A percentile compares a stretch with the other conserved stretches of the same genome.
These are phyloP conservation scores for Bufotes viridis DNA, from an alignment of 2,797 vertebrate genomes.

Conservation along the genomic window DNA sequence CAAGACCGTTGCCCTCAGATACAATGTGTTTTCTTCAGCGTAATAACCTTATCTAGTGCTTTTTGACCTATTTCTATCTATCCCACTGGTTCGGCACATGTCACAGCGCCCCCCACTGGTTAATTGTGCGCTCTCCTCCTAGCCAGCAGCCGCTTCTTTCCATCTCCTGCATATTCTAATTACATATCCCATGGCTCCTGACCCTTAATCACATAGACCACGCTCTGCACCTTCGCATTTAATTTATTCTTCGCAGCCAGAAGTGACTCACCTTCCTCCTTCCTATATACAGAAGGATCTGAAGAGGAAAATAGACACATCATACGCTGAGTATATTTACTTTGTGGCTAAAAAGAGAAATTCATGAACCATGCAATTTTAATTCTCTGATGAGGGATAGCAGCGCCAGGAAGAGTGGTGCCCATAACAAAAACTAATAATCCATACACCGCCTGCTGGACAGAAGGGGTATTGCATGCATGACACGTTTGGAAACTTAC, in stretches of 20 bases:
- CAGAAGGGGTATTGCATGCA: neutral
- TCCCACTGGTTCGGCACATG: neutral
- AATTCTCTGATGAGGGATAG: neutral
- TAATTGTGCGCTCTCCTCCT: neutral
- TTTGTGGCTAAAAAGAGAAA: neutral
- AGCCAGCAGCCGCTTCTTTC: neutral
- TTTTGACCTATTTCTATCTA: neutral
- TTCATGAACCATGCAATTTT: neutral
- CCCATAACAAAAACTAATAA: neutral
- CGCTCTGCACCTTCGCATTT: neutral
- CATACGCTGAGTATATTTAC: neutral
- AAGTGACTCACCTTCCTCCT: constrained; percentile 10
- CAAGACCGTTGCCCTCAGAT: neutral
- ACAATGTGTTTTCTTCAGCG: neutral
- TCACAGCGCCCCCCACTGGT: neutral
- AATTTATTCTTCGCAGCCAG: neutral
- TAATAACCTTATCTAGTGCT: neutral
- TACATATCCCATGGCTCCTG: neutral
- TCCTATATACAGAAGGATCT: constrained; percentile 18
- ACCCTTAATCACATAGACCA: neutral
- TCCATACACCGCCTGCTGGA: neutral
- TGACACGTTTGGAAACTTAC: neutral
- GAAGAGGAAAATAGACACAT: constrained; percentile 3
- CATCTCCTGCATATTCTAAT: neutral
- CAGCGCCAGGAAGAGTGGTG: neutral